Percentiles rank a stretch among this genome's conserved stretches.
Evolutionary conservation across 2,888 invertebrate genomes (phyloP).

Genomic region (Amorpha juglandis): DNA sequence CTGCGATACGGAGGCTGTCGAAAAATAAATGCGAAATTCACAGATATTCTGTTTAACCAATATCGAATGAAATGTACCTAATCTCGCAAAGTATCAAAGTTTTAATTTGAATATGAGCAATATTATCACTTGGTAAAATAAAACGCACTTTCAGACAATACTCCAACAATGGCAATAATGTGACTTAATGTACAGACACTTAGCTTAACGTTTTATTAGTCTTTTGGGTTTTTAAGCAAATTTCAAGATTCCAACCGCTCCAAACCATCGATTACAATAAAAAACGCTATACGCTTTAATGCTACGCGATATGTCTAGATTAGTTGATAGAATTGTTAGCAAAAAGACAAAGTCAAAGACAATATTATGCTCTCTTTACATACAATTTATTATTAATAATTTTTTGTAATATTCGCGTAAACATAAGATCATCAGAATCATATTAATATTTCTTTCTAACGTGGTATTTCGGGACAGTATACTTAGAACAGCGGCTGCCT

Average conservation of each 20-base stretch:
- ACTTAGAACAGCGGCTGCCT: neutral
- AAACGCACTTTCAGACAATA: constrained; percentile 36
- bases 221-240: constrained; percentile 46
- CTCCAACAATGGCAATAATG: constrained; percentile 35
- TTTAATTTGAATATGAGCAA: constrained; percentile 34
- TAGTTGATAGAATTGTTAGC: no score
- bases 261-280: constrained; percentile 42
- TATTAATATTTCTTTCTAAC: neutral
- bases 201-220: constrained; percentile 48
- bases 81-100: constrained; percentile 29
- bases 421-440: no score
- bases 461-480: neutral
- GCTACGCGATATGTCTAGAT: no score
- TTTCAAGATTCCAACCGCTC: constrained; percentile 49
- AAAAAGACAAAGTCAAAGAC: neutral
- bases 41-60: neutral
- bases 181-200: constrained; percentile 40
- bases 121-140: constrained; percentile 37
- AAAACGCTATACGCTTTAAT: neutral
- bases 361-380: neutral
- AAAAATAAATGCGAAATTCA: neutral
- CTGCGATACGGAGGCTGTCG: no score
- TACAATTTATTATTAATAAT: no score
- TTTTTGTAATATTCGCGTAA: no score
- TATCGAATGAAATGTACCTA: neutral